phyloP scores from a whole-genome alignment of 1,140 invertebrate species.

The Zaprionus tsacasi region DNA sequence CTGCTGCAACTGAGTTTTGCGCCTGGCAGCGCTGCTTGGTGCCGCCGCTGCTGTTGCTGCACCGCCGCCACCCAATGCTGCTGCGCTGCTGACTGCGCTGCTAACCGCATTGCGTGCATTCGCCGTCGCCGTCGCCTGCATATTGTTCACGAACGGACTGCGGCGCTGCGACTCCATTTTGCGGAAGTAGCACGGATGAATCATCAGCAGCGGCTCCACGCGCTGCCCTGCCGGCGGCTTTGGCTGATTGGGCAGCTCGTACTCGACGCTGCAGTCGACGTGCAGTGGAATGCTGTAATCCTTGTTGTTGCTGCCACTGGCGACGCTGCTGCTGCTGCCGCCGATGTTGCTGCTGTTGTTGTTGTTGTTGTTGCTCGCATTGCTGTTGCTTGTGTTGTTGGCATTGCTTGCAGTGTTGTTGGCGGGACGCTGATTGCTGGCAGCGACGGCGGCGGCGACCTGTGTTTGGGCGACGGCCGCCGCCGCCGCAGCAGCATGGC shows the following conservation, averaged over 20 bases:
- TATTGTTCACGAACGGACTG: conserved; percentile 90
- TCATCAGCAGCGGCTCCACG: conserved; percentile 91
- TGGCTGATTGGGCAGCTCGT: conserved; percentile 92
- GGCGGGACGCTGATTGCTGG: conserved; percentile 59
- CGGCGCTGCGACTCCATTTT: conserved; percentile 91
- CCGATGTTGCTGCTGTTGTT: conserved; percentile 36
- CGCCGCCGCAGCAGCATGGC: conserved; percentile 56
- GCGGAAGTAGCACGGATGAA: conserved; percentile 93
- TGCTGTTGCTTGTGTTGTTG: conserved; percentile 34
- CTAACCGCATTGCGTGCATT: conserved; percentile 54
- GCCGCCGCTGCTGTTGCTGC: conserved; percentile 47
- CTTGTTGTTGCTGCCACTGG: conserved; percentile 81
- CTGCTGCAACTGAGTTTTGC: conserved; percentile 71
- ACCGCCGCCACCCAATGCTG: conserved; percentile 56
- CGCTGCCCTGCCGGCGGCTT: conserved; percentile 91
- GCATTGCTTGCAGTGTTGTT: conserved; percentile 53
- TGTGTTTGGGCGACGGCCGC: conserved; percentile 56
- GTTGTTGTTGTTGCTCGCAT: conserved; percentile 29
- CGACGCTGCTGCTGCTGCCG: conserved; percentile 26
- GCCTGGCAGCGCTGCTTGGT: conserved; percentile 61
- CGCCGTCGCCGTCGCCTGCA: conserved; percentile 82
- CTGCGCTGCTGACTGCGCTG: conserved; percentile 62
- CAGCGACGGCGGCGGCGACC: conserved; percentile 56
- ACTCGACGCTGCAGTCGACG: conserved; percentile 93
- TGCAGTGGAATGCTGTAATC: conserved; percentile 92